Percentiles rank a stretch among this genome's conserved stretches.
These are phyloP conservation scores for Drosophila trapezifrons DNA, from an alignment of 1,140 invertebrate species.

Conservation along the genomic window DNA sequence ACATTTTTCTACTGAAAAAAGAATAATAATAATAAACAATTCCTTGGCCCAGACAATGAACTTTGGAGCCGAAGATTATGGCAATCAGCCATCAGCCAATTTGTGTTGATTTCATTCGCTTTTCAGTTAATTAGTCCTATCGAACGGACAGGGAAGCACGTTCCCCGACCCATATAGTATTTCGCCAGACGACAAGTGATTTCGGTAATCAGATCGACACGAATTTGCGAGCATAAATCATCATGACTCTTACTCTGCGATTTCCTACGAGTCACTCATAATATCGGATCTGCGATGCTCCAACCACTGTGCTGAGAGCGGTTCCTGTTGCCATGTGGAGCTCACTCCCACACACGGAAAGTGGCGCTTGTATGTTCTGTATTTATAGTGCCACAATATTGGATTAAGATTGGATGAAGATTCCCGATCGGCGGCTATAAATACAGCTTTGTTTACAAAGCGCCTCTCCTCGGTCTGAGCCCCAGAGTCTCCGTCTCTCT, in stretches of 20 bases:
- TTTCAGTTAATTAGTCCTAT: conserved; percentile 50
- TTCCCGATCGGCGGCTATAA: conserved; percentile 31
- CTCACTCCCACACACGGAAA: conserved; percentile 1
- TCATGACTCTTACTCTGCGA: neutral
- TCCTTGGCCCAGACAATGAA: conserved; percentile 62
- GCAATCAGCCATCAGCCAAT: conserved; percentile 27
- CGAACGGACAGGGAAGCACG: conserved; percentile 32
- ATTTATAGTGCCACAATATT: conserved; percentile 24
- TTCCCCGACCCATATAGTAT: conserved; percentile 26
- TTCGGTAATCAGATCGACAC: conserved; percentile 39
- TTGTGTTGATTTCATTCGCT: conserved; percentile 14
- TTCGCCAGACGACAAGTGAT: conserved; percentile 35
- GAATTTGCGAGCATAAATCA: conserved; percentile 12
- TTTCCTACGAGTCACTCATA: neutral
- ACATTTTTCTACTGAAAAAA: neutral
- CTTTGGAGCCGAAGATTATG: conserved; percentile 49
- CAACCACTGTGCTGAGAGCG: too few species aligned
- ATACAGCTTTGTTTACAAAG: conserved; percentile 36
- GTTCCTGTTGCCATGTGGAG: conserved; percentile 31
- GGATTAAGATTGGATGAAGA: conserved; percentile 3
- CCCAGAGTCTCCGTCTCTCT: conserved; percentile 14
- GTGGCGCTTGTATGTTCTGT: neutral
- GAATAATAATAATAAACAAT: conserved; percentile 32
- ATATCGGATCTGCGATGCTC: neutral
- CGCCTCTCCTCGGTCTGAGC: neutral